Base-by-base conservation (phyloP, 2,888 invertebrate genomes). In the Cephus nigrinus region DNA sequence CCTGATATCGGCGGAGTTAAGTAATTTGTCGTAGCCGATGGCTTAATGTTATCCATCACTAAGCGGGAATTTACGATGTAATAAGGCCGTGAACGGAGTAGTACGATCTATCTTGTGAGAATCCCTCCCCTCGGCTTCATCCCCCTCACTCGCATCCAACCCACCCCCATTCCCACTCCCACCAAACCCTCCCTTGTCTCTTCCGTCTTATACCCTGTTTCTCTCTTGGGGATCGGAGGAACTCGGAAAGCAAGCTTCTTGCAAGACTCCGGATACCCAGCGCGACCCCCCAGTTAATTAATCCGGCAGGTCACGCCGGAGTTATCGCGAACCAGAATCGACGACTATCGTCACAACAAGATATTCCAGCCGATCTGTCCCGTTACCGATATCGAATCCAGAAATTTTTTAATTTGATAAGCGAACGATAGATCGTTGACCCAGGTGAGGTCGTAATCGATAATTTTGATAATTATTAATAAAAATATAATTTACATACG, bases 41-140 rank as follows among this genome's bases (percentile, higher is more conserved):
- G 87, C 87, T 88, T 85, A 87, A 88, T 87, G 88, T 88, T 89
- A 89, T 88, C 89, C 88, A 88, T 89, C 88, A 87, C 87, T 86
- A 82, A 83, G 83, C 82, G 84, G 79, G 81, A 88, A 88, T 88
- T 87, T 88, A 89, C 89, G 89, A 87, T 87, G 88, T 88, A 88
- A 89, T 89, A 89, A 89, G 86, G 85, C 84, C 85, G 83, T 84
- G 84, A 82, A 84, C 82, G 83, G 82, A 85, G 85, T 87, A 84
- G 84, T 82, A 83, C 87, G 87, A 88, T 89, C 84, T 84, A 87
- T 89, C 86, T 88, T 84, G 76, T 77, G 72, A 80, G 81, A 83
- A 75, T 79, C 77, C 68, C 71, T 11, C 3, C 76, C 80, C 78
- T 68, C 73, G 69, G 69, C n/a, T 69, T 9, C 9, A 9, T 77